Base-by-base conservation (phyloP, 2,797 vertebrate genomes). In the Brotula barbata region DNA sequence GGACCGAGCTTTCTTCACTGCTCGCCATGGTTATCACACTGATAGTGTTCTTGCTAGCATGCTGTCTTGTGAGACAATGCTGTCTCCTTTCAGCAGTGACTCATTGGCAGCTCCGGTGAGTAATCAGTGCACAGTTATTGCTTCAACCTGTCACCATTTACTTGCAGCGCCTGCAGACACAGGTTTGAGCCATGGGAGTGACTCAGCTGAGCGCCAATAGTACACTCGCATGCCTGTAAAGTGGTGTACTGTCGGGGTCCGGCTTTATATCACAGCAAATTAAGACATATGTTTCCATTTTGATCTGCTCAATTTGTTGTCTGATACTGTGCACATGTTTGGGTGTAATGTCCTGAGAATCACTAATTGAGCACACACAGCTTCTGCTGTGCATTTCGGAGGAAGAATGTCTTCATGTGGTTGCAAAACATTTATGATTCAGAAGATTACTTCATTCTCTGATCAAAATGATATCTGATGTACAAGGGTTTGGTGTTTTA, bases 21-120 rank as follows among this genome's bases (percentile, higher is more conserved):
- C 34, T 50, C 55, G 12, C 44, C 49, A 36, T 60, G 48, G 59
- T 46, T 49, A 57, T 55, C 53, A 46, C 54, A 41, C 47, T 11
- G 19, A 59, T 62, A 43, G 58, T 16, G 10, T 46, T 64, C 23
- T 42, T 44, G 67, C 40, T 46, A 50, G 41, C 66, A 51, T 23
- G 62, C 64, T 11, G 53, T 71, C 75, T 82, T 67, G 59, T 70
- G 82, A 85, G 85, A 85, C 88, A 63, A 47, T 3, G 50, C 72
- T 49, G 84, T 89, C 85, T 88, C 80, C 64, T 79, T 36, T 72
- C 34, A 64, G 71, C 70, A 33, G 17, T 90, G 90, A 90, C 61
- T 89, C 90, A 90, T 46, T 78, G 76, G 70, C 83, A 63, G 81
- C 73, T 77, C 69, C 75, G 66, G 71, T 89, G 88, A 90, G 81